A percentile compares a stretch with the other conserved stretches of the same genome.
phyloP scores from a whole-genome alignment of 2,888 invertebrate species.

The Linyphia triangularis region DNA sequence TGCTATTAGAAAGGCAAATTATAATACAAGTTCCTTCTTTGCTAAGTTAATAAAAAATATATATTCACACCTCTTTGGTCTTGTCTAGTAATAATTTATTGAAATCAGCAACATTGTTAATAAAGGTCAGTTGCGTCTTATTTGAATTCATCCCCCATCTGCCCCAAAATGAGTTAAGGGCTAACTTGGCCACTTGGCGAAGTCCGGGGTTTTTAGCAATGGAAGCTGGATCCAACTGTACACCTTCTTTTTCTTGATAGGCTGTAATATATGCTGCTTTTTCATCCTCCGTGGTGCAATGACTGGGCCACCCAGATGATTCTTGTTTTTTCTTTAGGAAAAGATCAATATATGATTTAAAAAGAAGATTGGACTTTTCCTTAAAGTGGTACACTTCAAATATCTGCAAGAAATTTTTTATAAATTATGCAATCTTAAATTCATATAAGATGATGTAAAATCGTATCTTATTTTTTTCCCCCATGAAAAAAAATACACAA shows the following conservation, averaged over 20 bases:
- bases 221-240: not conserved
- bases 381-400: not conserved
- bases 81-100: not conserved
- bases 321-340: conserved; percentile 1
- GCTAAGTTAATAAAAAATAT: not conserved
- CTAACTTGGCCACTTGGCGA: not conserved
- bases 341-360: conserved; percentile 1
- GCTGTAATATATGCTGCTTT: not conserved
- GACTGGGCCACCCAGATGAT: not conserved
- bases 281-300: not conserved
- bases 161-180: not conserved
- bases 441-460: too few species aligned
- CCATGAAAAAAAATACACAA: not conserved
- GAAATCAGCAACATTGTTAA: not conserved
- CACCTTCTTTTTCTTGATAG: not conserved
- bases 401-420: not conserved
- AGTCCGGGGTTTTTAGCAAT: not conserved
- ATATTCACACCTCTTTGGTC: not conserved
- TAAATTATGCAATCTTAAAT: too few species aligned
- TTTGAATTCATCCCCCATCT: conserved; percentile 24
- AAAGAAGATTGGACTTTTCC: not conserved
- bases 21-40: too few species aligned
- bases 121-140: conserved; percentile 8
- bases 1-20: too few species aligned
- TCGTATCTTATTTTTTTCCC: too few species aligned